A percentile compares a stretch with the other conserved stretches of the same genome.
Conservation (phyloP, 2,113 vertebrate species). For the Phalacrocorax carbo region DNA sequence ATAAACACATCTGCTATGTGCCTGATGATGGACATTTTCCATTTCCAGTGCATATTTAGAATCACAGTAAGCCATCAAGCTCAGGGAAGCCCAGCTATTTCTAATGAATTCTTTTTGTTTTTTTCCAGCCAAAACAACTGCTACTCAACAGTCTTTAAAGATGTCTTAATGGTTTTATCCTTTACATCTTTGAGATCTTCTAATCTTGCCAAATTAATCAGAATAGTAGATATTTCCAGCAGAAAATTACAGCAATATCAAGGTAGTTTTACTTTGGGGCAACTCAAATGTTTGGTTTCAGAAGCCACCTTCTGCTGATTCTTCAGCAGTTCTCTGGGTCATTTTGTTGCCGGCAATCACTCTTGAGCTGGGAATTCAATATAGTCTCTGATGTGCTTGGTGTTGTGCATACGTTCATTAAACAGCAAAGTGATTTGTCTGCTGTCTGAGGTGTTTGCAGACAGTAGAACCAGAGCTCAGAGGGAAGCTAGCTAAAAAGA, state of each 20-base stretch:
- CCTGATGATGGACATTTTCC: neutral
- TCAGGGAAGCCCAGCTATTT: neutral
- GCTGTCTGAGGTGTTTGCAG: neutral
- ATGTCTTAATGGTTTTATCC: neutral
- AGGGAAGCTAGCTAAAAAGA: neutral
- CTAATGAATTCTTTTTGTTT: neutral
- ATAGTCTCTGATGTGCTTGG: neutral
- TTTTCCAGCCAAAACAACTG: neutral
- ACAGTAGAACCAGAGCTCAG: neutral
- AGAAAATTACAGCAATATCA: neutral
- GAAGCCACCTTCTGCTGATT: neutral
- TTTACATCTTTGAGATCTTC: neutral
- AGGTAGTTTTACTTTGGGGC: neutral
- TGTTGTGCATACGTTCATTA: neutral
- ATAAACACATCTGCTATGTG: neutral
- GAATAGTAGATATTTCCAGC: neutral
- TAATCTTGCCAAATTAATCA: neutral
- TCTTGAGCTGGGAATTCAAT: neutral
- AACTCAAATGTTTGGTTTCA: neutral
- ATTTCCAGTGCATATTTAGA: neutral
- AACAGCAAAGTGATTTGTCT: accelerated
- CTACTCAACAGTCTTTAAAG: neutral
- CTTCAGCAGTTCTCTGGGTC: neutral
- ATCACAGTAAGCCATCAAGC: neutral
- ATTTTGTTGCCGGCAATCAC: neutral